phyloP scores from a whole-genome alignment of 2,113 vertebrate species.

The Neogale vison region DNA sequence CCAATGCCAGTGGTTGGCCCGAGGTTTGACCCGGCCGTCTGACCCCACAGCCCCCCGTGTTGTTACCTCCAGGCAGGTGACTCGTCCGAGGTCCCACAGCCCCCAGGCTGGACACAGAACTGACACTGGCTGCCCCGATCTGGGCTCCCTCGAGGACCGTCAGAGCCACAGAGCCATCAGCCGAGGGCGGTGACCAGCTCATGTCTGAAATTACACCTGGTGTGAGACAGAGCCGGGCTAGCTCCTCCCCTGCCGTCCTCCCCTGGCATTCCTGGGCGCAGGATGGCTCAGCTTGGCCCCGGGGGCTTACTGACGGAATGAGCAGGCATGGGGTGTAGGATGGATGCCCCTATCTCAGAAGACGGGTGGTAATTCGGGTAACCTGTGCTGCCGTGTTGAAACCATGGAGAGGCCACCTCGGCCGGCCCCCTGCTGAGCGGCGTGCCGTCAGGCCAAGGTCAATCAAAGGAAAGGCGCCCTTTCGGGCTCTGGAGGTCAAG shows the following conservation, averaged over 20 bases:
- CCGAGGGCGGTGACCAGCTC: accelerated
- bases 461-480: neutral
- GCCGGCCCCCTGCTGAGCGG: neutral
- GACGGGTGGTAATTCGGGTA: neutral
- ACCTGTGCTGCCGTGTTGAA: neutral
- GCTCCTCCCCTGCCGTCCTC: accelerated
- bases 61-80: neutral
- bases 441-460: neutral
- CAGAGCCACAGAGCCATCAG: neutral
- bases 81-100: neutral
- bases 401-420: accelerated
- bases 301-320: neutral
- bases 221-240: accelerated
- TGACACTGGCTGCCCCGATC: no score
- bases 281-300: neutral
- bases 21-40: neutral
- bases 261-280: neutral
- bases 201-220: neutral
- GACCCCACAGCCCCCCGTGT: accelerated
- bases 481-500: neutral
- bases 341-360: neutral
- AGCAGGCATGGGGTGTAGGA: neutral
- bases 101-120: no score
- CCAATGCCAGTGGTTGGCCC: neutral
- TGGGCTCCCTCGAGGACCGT: accelerated